Base-by-base conservation (phyloP, 2,797 vertebrate species). In the Malacoraja senta region DNA sequence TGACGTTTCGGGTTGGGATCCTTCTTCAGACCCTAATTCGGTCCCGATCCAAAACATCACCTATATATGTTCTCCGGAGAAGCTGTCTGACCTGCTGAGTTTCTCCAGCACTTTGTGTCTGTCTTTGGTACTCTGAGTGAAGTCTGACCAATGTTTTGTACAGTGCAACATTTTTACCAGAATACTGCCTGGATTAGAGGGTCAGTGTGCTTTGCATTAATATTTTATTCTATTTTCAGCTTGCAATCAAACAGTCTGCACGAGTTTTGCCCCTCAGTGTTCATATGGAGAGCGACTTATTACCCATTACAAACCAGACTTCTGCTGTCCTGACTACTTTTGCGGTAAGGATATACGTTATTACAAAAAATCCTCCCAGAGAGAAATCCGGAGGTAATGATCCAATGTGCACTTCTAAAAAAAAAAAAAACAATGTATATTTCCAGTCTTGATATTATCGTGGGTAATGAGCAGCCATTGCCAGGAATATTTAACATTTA, bases 191-290 rank as follows among this genome's bases (percentile, higher is more conserved):
- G 44, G 38, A 38, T 38, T 38, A 38, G 38, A 38, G 38, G 38
- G 44, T 44, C 44, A 90, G 32, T 90, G 4, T 32, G 24, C 4
- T 26, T 63, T 91, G 38, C 29, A 72, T 15, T 72, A 13, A 74
- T 13, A 72, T 17, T 58, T 24, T 74, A 77, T 76, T 93, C 35
- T 91, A 0, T 6, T 76, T 94, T 93, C 95, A 99, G 99, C 98
- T 95, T 99, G 99, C 95, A 99, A 99, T 96, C 98, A 97, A 94
- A 98, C 96, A 35, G 95, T 98, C 91, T 99, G 99, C 94, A 97
- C 98, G 90, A 93, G 94, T 61, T 93, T 96, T 1, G 96, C 97
- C 61, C 97, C 97, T 0, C 95, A 96, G 93, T 99, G 99, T 94
- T 96, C 95, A 80, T 96, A 95, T n/a, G 97, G 97, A 88, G 97